Evolutionary conservation across 2,888 invertebrate genomes (phyloP).

Genomic region (Cyrtodaria siliqua): DNA sequence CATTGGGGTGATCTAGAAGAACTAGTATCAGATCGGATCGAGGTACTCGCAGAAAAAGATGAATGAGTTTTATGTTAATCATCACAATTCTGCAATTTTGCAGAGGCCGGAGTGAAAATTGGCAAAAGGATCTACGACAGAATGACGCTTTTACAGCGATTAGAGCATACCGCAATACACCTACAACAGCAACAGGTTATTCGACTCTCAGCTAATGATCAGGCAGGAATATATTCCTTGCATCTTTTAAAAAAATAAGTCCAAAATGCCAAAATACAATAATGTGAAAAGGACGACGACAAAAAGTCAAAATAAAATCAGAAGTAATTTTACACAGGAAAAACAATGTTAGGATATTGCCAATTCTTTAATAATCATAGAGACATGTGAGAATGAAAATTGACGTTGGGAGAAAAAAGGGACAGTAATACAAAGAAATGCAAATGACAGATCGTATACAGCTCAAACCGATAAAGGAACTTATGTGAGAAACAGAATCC

Average conservation of each 20-base stretch:
- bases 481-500: too few relatives aligned
- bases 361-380: too few relatives aligned
- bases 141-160: slow-evolving; percentile 32
- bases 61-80: slow-evolving; percentile 29
- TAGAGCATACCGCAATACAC: slow-evolving; percentile 41
- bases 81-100: slow-evolving; percentile 46
- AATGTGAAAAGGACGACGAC: slow-evolving; percentile 9
- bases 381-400: too few relatives aligned
- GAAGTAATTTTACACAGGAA: too few relatives aligned
- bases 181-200: slow-evolving; percentile 26
- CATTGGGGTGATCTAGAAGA: slow-evolving; percentile 48
- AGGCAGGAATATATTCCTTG: slow-evolving; percentile 41
- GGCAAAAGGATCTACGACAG: slow-evolving; percentile 43
- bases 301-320: background rate
- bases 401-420: too few relatives aligned
- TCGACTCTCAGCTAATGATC: slow-evolving; percentile 42
- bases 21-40: slow-evolving; percentile 42
- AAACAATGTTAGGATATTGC: too few relatives aligned
- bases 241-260: background rate
- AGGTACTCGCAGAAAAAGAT: slow-evolving; percentile 43
- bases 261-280: slow-evolving; percentile 24
- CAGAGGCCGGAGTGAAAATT: slow-evolving; percentile 52
- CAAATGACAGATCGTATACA: too few relatives aligned
- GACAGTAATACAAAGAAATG: too few relatives aligned
- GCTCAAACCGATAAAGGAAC: too few relatives aligned